Evolutionary conservation across 1,140 invertebrate genomes (phyloP).

Genomic region (Pentalonia nigronervosa): DNA sequence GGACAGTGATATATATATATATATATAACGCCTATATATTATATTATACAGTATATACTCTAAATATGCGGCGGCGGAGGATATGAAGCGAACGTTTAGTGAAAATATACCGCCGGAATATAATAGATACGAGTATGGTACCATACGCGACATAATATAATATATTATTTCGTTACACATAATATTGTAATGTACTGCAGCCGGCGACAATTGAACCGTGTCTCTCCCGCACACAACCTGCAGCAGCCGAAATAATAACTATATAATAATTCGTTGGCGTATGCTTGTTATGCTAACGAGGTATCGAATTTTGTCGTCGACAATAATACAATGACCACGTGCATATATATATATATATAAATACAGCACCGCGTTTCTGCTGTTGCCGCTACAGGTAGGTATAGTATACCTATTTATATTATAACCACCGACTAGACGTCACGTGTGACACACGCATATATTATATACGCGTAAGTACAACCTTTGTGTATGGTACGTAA

Average conservation of each 20-base stretch:
- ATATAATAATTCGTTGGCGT: conserved; percentile 35
- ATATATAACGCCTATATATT: not conserved
- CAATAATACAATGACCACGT: conserved; percentile 19
- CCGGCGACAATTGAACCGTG: conserved; percentile 38
- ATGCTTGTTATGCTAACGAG: conserved; percentile 46
- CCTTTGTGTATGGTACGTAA: conserved; percentile 6
- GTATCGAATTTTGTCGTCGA: conserved; percentile 45
- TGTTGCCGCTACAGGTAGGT: not conserved
- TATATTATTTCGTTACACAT: conserved; percentile 11
- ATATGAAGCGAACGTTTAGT: not conserved
- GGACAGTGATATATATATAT: too few species aligned
- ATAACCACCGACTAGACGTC: not conserved
- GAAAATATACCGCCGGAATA: not conserved
- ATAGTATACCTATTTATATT: not conserved
- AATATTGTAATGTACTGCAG: not conserved
- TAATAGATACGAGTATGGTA: not conserved
- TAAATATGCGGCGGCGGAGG: not conserved
- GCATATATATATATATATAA: not conserved
- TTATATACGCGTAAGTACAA: not conserved
- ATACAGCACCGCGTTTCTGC: not conserved
- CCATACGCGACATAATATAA: not conserved
- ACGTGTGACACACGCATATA: not conserved
- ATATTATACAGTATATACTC: not conserved
- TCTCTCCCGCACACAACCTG: not conserved
- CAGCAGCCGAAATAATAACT: conserved; percentile 17